Percentiles rank a stretch among this genome's conserved stretches.
These are phyloP conservation scores for Semnornis frantzii DNA, from an alignment of 2,113 vertebrate species.

Conservation along the genomic window DNA sequence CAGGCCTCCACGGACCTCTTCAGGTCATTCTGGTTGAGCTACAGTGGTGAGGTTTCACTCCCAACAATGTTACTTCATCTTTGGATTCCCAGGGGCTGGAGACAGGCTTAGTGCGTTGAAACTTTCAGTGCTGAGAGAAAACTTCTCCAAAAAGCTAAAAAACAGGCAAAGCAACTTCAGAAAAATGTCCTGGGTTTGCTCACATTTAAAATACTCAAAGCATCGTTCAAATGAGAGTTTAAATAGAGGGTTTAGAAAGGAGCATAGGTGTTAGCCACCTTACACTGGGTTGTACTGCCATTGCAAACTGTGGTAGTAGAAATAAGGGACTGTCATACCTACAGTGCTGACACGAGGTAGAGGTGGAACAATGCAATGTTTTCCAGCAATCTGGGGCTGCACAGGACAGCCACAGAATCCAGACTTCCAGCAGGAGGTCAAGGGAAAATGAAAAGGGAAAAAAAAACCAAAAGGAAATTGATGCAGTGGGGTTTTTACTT, in stretches of 20 bases:
- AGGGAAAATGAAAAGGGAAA: not conserved
- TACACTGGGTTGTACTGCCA: not conserved
- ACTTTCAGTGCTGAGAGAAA: not conserved
- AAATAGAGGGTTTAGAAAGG: not conserved
- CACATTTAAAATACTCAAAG: not conserved
- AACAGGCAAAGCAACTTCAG: rapidly evolving
- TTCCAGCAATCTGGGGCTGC: not conserved
- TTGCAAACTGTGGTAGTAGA: not conserved
- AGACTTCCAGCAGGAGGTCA: not conserved
- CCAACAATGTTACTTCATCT: rapidly evolving
- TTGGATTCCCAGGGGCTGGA: not conserved
- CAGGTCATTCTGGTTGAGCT: not conserved
- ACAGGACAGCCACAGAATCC: not conserved
- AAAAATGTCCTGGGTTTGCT: not conserved
- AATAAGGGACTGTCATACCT: not conserved
- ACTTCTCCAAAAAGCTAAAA: not conserved
- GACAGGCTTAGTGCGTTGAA: not conserved
- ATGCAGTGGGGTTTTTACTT: not conserved
- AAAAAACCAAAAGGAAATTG: not conserved
- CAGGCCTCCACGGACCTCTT: rapidly evolving
- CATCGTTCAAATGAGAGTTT: not conserved
- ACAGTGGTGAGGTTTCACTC: not conserved
- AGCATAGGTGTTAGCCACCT: not conserved
- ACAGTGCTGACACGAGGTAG: not conserved
- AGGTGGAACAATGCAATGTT: not conserved